Conservation (phyloP, 2,113 vertebrate genomes). For the Salvelinus fontinalis region DNA sequence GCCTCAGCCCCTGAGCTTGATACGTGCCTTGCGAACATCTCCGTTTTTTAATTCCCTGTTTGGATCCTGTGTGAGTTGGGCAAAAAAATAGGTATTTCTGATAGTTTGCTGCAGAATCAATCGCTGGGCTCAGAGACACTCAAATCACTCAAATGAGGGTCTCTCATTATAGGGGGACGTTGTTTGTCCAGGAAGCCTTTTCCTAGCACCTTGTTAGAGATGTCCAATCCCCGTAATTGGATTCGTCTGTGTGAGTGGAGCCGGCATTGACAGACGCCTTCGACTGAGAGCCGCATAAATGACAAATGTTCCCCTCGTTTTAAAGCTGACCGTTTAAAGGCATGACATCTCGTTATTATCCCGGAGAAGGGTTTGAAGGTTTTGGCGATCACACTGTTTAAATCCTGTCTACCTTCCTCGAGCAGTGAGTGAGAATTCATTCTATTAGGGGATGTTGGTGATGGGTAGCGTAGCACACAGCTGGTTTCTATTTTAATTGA, state of each 20-base stretch:
- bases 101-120: conserved; percentile 65
- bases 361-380: conserved; percentile 68
- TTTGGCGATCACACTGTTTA: conserved; percentile 71
- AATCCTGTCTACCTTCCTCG: conserved; percentile 29
- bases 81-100: conserved; percentile 28
- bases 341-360: conserved; percentile 78
- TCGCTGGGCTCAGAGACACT: conserved; percentile 46
- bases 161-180: conserved; percentile 76
- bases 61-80: conserved; percentile 22
- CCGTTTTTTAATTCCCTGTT: conserved; percentile 38
- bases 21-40: conserved; percentile 26
- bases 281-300: conserved; percentile 74
- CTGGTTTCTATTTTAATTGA: conserved; percentile 8
- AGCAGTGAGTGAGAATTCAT: conserved; percentile 33
- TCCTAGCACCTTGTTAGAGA: conserved; percentile 82
- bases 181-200: conserved; percentile 79
- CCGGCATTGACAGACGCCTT: conserved; percentile 72
- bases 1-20: conserved; percentile 7
- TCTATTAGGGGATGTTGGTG: neutral
- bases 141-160: conserved; percentile 76
- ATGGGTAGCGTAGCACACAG: neutral
- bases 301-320: conserved; percentile 77
- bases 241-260: conserved; percentile 72
- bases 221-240: conserved; percentile 80
- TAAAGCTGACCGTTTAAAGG: conserved; percentile 73